Percentiles rank a stretch among this genome's conserved stretches.
phyloP scores from a whole-genome alignment of 2,113 vertebrate species.

The Atrichornis clamosus region DNA sequence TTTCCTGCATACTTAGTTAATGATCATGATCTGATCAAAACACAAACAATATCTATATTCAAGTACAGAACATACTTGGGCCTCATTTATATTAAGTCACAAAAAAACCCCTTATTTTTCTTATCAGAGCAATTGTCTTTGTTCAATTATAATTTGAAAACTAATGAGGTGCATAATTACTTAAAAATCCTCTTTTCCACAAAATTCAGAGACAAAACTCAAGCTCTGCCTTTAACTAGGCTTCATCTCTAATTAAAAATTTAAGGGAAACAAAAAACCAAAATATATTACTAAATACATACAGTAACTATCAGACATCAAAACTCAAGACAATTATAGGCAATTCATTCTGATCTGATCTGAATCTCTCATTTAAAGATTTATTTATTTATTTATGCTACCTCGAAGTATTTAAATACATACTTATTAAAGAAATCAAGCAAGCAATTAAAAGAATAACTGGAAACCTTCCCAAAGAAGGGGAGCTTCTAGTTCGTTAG shows the following conservation, averaged over 20 bases:
- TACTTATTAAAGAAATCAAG: neutral
- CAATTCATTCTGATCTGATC: neutral
- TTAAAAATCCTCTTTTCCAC: neutral
- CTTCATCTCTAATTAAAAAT: neutral
- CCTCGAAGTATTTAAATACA: neutral
- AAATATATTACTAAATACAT: neutral
- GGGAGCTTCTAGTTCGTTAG: neutral
- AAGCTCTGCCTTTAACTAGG: neutral
- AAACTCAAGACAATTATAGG: neutral
- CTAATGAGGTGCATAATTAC: neutral
- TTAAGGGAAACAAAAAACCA: neutral
- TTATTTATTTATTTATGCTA: neutral
- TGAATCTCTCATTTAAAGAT: neutral
- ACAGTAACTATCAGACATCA: neutral
- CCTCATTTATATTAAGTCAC: neutral
- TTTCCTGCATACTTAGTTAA: neutral
- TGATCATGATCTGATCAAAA: neutral
- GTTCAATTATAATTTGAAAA: neutral
- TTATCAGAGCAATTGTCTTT: neutral
- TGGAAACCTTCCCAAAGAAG: neutral
- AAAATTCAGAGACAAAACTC: neutral
- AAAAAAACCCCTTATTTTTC: neutral
- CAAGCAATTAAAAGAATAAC: neutral
- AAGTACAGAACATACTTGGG: neutral
- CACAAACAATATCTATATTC: neutral